Percentiles rank a stretch among this genome's conserved stretches.
Evolutionary conservation across 2,113 vertebrate genomes (phyloP).

Genomic region (Chaenogobius annularis): DNA sequence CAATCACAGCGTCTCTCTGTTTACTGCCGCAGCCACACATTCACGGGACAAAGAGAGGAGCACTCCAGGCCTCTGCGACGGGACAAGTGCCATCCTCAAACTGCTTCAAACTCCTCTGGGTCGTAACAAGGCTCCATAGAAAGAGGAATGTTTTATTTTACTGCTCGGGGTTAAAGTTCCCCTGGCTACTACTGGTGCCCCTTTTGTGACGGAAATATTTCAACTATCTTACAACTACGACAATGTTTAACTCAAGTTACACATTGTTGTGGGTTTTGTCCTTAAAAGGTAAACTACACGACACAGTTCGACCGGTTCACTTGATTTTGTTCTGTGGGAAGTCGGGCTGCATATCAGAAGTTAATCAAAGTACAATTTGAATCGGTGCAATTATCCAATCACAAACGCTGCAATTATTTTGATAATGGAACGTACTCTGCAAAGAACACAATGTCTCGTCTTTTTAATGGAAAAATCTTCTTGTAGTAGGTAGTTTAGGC

Average conservation of each 20-base stretch:
- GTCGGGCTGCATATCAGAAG: no score
- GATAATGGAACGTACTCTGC: no score
- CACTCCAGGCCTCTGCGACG: constrained; percentile 6
- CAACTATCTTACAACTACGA: constrained; percentile 1
- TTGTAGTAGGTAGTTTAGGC: no score
- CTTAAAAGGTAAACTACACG: background rate
- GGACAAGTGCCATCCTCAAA: constrained; percentile 27
- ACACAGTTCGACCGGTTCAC: background rate
- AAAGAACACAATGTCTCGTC: no score
- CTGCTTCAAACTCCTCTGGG: constrained; percentile 28
- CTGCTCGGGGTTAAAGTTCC: constrained; percentile 17
- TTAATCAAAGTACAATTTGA: background rate
- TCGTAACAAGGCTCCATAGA: constrained; percentile 36
- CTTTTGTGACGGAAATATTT: constrained; percentile 26
- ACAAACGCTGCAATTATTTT: no score
- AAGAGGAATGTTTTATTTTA: constrained; percentile 42
- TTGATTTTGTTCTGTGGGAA: background rate
- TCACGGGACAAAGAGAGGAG: constrained; percentile 21
- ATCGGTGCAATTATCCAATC: no score
- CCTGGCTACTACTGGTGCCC: constrained; percentile 10
- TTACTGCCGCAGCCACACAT: constrained; percentile 2
- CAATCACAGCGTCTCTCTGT: constrained; percentile 4
- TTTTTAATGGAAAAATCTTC: no score
- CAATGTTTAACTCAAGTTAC: constrained; percentile 2
- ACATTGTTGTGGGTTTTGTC: background rate